Percentiles rank a stretch among this genome's conserved stretches.
Evolutionary conservation across 92 coral and sea anemone genomes (phyloP).

Genomic region (Epizoanthus rinbou): DNA sequence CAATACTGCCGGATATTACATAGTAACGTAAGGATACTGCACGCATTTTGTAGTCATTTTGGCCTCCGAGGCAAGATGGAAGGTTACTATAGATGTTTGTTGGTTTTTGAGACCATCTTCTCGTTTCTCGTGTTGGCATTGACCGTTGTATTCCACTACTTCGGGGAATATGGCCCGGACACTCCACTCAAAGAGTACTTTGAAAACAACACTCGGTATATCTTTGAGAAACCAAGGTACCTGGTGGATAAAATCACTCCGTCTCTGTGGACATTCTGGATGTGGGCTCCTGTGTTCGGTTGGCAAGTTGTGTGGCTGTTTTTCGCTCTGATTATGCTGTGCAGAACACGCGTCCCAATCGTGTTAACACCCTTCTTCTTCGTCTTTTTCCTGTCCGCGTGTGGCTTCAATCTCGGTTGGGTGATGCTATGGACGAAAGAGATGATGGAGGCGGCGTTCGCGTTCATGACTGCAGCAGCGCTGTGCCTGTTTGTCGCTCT

Average conservation of each 20-base stretch:
- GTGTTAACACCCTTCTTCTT: constrained; percentile 77
- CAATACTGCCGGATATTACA: constrained; percentile 1
- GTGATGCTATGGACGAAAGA: constrained; percentile 76
- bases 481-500: constrained; percentile 63
- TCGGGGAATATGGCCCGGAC: constrained; percentile 77
- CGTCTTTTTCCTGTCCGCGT: constrained; percentile 71
- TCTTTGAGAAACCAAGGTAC: constrained; percentile 63
- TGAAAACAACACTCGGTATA: constrained; percentile 63
- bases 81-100: constrained; percentile 56
- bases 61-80: constrained; percentile 17
- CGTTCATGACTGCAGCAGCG: constrained; percentile 65
- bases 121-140: constrained; percentile 72
- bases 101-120: constrained; percentile 66
- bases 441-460: constrained; percentile 70
- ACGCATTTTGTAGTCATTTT: background rate
- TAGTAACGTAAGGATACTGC: background rate
- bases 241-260: constrained; percentile 69
- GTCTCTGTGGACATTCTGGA: constrained; percentile 84
- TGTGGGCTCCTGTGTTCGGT: constrained; percentile 84
- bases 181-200: constrained; percentile 66
- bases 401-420: constrained; percentile 86
- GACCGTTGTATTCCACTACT: constrained; percentile 80
- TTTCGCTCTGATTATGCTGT: constrained; percentile 69
- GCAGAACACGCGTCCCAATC: constrained; percentile 74
- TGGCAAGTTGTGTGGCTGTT: constrained; percentile 86